These are phyloP conservation scores for Carapus acus DNA, from an alignment of 2,797 vertebrate genomes.

Conservation along the genomic window DNA sequence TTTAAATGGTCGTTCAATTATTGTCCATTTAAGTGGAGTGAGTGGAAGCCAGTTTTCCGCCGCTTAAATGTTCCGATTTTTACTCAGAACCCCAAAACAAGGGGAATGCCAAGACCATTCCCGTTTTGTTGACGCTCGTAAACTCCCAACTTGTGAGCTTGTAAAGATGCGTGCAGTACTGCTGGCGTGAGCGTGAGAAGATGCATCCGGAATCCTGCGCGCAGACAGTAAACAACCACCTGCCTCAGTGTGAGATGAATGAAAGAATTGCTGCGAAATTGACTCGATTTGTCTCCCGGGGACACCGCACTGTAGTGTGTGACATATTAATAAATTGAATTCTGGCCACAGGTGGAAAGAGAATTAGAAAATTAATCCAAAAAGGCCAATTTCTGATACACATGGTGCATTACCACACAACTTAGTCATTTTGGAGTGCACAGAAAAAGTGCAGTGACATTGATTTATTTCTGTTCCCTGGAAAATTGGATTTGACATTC, in stretches of 20 bases:
- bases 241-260: background rate
- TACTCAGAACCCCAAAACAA: constrained; percentile 32
- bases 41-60: constrained; percentile 47
- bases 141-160: background rate
- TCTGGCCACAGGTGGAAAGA: background rate
- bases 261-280: constrained; percentile 10
- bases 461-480: too few relatives aligned
- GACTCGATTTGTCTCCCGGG: background rate
- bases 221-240: background rate
- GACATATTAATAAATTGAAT: background rate
- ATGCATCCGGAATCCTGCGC: constrained; percentile 7
- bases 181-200: background rate
- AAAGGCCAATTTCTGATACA: background rate
- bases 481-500: background rate
- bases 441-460: too few relatives aligned
- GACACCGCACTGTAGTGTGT: background rate
- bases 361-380: background rate
- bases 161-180: constrained; percentile 9
- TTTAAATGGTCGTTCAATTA: constrained; percentile 66
- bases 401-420: too few relatives aligned
- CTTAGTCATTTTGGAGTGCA: too few relatives aligned
- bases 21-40: constrained; percentile 61
- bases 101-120: constrained; percentile 15
- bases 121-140: background rate
- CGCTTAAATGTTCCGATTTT: constrained; percentile 41